Percentiles rank a stretch among this genome's conserved stretches.
phyloP scores from a whole-genome alignment of 2,113 vertebrate species.

The Emydura subglobosa region DNA sequence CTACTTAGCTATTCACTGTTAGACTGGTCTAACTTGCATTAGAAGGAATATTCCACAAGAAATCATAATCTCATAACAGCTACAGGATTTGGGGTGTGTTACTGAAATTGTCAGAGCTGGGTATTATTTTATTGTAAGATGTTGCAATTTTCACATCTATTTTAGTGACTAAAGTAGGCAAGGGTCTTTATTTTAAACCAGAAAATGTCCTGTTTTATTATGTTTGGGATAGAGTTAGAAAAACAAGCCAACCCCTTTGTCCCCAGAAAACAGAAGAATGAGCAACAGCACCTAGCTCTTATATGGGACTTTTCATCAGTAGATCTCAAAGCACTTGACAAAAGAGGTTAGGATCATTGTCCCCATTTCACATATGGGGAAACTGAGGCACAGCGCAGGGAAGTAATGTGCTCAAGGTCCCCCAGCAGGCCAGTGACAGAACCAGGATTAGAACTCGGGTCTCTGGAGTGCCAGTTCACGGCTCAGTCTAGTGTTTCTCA shows the following conservation, averaged over 20 bases:
- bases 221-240: constrained; percentile 21
- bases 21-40: neutral
- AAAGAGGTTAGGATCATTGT: neutral
- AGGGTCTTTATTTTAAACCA: constrained; percentile 11
- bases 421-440: neutral
- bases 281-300: neutral
- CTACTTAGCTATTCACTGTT: neutral
- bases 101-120: neutral
- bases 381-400: neutral
- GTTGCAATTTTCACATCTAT: neutral
- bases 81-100: neutral
- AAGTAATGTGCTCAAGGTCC: neutral
- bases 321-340: neutral
- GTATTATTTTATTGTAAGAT: neutral
- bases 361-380: neutral
- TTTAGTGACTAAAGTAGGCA: constrained; percentile 47
- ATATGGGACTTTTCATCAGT: neutral
- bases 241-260: constrained; percentile 18
- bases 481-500: neutral
- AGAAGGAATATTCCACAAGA: neutral
- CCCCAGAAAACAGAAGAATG: constrained; percentile 9
- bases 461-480: neutral
- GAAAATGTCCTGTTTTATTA: constrained; percentile 52
- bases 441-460: neutral
- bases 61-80: neutral